These are phyloP conservation scores for Sebastes cheni DNA, from an alignment of 2,797 vertebrate genomes.

Conservation along the genomic window DNA sequence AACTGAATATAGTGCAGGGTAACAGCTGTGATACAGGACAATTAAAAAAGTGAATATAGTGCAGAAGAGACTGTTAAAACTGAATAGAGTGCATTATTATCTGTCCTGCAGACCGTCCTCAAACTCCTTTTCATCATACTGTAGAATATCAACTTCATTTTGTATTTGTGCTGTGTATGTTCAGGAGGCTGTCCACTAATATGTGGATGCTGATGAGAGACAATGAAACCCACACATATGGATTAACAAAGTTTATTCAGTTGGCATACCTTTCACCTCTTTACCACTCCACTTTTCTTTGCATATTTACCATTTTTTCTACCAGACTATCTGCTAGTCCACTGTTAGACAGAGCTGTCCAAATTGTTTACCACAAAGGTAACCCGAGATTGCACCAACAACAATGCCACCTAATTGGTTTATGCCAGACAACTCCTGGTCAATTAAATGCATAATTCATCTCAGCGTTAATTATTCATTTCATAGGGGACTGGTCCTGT, in stretches of 20 bases:
- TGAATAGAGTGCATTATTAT: too few species aligned
- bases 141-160: too few species aligned
- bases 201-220: neutral
- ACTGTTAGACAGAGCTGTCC: constrained; percentile 44
- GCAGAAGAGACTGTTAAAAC: too few species aligned
- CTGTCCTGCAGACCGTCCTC: too few species aligned
- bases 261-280: neutral
- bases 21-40: too few species aligned
- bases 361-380: constrained; percentile 69
- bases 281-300: neutral
- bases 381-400: constrained; percentile 75
- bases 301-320: constrained; percentile 32
- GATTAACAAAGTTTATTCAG: neutral
- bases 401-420: constrained; percentile 74
- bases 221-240: neutral
- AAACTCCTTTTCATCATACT: neutral
- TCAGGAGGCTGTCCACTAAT: neutral
- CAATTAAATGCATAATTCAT: constrained; percentile 83
- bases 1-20: too few species aligned
- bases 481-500: constrained; percentile 68
- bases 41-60: too few species aligned
- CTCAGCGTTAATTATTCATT: constrained; percentile 80
- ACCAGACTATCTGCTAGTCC: constrained; percentile 33
- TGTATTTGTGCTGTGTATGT: neutral
- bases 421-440: constrained; percentile 75